These are phyloP conservation scores for Drosophila kikkawai DNA, from an alignment of 1,140 invertebrate species.

Conservation along the genomic window DNA sequence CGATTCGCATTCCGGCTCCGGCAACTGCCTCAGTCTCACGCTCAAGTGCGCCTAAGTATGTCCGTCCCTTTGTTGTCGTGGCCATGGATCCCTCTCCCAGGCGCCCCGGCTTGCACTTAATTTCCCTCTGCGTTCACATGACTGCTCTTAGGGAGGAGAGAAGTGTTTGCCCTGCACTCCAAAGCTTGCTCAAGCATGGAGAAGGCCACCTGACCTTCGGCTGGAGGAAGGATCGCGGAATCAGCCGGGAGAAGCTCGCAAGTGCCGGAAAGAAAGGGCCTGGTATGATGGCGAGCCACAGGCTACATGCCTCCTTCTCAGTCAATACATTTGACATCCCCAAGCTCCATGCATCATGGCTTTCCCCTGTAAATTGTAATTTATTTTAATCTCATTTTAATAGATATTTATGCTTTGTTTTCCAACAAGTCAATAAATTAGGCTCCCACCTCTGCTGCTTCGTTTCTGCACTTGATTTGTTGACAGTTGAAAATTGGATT, in stretches of 20 bases:
- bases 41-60: conserved; percentile 49
- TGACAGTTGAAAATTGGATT: conserved; percentile 50
- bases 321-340: background rate
- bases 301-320: background rate
- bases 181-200: conserved; percentile 36
- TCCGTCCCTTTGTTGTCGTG: conserved; percentile 62
- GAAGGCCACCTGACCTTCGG: conserved; percentile 52
- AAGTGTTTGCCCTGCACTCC: conserved; percentile 74
- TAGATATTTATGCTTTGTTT: conserved; percentile 80
- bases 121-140: conserved; percentile 66
- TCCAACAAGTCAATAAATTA: conserved; percentile 74
- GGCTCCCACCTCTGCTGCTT: background rate
- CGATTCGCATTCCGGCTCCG: background rate
- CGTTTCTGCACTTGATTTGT: conserved; percentile 46
- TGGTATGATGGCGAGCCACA: conserved; percentile 5
- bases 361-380: conserved; percentile 54
- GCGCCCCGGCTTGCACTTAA: conserved; percentile 63
- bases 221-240: background rate
- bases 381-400: conserved; percentile 77
- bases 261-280: background rate
- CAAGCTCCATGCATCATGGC: background rate
- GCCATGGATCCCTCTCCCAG: conserved; percentile 8
- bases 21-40: conserved; percentile 1
- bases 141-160: conserved; percentile 22
- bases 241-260: background rate